Evolutionary conservation across 2,113 vertebrate genomes (phyloP).

Genomic region (Etheostoma cragini): DNA sequence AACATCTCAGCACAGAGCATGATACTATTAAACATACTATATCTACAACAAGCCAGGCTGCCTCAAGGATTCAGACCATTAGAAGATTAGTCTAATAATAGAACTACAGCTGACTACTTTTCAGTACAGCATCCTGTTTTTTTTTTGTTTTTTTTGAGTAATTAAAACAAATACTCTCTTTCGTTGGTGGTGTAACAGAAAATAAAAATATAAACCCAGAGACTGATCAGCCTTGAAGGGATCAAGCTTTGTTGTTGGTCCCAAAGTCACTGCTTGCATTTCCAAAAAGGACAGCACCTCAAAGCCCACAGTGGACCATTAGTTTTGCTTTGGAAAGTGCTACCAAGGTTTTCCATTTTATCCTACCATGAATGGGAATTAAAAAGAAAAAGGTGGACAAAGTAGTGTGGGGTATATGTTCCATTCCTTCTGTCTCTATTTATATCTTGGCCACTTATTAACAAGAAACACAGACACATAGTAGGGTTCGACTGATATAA

Average conservation of each 20-base stretch:
- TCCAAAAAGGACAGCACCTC: slow-evolving; percentile 42
- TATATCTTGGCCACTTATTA: not conserved
- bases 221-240: slow-evolving; percentile 53
- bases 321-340: slow-evolving; percentile 33
- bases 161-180: not conserved
- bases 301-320: slow-evolving; percentile 31
- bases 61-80: slow-evolving; percentile 24
- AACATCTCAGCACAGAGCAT: not conserved
- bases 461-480: not conserved
- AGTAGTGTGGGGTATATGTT: not conserved
- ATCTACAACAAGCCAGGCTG: not conserved
- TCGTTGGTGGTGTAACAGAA: slow-evolving; percentile 34
- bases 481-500: slow-evolving; percentile 4
- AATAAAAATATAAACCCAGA: slow-evolving; percentile 64
- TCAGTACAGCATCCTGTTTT: slow-evolving; percentile 16
- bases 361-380: slow-evolving; percentile 26
- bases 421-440: not conserved
- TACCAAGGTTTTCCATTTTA: slow-evolving; percentile 37
- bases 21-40: not conserved
- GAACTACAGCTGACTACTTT: slow-evolving; percentile 19
- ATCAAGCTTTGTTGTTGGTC: slow-evolving; percentile 44
- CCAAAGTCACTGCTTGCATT: slow-evolving; percentile 41
- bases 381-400: slow-evolving; percentile 41
- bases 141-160: slow-evolving; percentile 21
- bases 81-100: slow-evolving; percentile 22